Conservation (phyloP, 2,888 invertebrate genomes). For the Aquatica leii region DNA sequence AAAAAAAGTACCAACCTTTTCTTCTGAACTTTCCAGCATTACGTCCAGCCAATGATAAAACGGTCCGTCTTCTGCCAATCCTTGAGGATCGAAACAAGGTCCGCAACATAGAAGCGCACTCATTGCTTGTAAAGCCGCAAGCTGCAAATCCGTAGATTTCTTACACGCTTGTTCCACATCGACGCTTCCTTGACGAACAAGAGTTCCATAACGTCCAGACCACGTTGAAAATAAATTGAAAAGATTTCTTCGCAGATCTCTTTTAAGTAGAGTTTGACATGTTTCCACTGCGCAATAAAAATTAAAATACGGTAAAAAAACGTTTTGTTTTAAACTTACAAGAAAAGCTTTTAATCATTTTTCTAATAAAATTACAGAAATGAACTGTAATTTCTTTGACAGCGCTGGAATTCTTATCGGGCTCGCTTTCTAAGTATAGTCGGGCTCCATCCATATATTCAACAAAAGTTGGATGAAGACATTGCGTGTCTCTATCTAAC, state of each 20-base stretch:
- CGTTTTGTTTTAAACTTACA: conserved; percentile 66
- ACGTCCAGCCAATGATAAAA: conserved; percentile 95
- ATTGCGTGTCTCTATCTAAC: conserved; percentile 82
- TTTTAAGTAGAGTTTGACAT: conserved; percentile 83
- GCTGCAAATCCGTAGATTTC: conserved; percentile 61
- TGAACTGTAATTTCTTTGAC: conserved; percentile 91
- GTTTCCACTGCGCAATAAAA: conserved; percentile 76
- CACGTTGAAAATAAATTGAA: conserved; percentile 94
- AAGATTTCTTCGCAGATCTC: conserved; percentile 85
- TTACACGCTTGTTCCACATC: conserved; percentile 48
- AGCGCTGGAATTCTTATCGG: conserved; percentile 89
- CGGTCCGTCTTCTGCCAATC: conserved; percentile 88
- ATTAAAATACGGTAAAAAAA: not conserved
- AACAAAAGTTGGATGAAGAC: conserved; percentile 85
- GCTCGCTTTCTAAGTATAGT: conserved; percentile 89
- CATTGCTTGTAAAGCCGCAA: conserved; percentile 81
- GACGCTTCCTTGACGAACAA: conserved; percentile 60
- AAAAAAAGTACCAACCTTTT: conserved; percentile 69
- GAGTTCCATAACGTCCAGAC: conserved; percentile 88
- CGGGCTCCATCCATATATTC: conserved; percentile 97
- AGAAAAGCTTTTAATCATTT: conserved; percentile 93
- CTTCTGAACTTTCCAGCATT: conserved; percentile 86
- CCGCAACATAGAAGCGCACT: conserved; percentile 96
- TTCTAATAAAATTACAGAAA: conserved; percentile 92
- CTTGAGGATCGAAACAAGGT: conserved; percentile 87